phyloP scores from a whole-genome alignment of 1,140 invertebrate genomes.

The Galendromus occidentalis region DNA sequence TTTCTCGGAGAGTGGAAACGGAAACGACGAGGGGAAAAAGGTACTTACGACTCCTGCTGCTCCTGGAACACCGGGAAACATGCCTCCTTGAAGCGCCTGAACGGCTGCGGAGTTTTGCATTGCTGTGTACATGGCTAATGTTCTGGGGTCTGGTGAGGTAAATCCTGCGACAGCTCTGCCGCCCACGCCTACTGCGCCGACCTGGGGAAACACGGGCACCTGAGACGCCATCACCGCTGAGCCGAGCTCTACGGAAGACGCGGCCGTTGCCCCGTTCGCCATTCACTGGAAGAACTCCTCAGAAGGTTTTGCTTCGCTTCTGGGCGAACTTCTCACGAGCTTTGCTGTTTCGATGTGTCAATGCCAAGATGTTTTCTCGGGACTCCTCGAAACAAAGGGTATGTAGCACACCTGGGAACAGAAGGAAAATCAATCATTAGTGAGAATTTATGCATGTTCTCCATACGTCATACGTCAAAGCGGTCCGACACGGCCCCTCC shows the following conservation, averaged over 20 bases:
- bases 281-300: not conserved
- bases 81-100: constrained; percentile 9
- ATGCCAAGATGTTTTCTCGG: too few species aligned
- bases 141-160: not conserved
- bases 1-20: too few species aligned
- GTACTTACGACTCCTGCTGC: constrained; percentile 1
- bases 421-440: too few species aligned
- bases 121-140: constrained; percentile 10
- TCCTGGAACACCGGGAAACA: not conserved
- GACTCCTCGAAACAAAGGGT: too few species aligned
- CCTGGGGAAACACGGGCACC: constrained; percentile 6
- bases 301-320: too few species aligned
- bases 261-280: constrained; percentile 4
- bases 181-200: not conserved
- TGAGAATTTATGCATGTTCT: too few species aligned
- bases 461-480: too few species aligned
- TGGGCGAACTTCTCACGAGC: too few species aligned
- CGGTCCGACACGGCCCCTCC: too few species aligned
- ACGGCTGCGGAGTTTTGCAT: constrained; percentile 10
- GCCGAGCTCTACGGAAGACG: constrained; percentile 2
- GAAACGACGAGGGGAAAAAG: too few species aligned
- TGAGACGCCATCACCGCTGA: constrained; percentile 5
- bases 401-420: too few species aligned
- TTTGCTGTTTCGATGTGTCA: too few species aligned
- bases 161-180: not conserved